phyloP scores from a whole-genome alignment of 1,140 invertebrate genomes.

The Lordiphosa collinella region DNA sequence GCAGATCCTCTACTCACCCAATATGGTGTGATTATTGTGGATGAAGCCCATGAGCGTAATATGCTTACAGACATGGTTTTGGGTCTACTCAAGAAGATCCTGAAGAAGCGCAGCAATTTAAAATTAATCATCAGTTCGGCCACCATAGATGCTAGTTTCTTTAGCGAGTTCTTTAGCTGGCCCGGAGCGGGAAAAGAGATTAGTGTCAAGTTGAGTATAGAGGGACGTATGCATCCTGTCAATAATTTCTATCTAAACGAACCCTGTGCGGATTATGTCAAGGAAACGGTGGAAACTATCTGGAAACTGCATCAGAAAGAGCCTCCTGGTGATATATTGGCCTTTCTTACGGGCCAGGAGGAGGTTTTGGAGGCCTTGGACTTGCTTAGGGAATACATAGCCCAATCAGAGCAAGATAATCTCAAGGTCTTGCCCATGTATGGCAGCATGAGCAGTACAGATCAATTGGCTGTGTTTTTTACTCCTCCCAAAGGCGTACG shows the following conservation, averaged over 20 bases:
- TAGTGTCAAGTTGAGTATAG: constrained; percentile 91
- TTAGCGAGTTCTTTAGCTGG: constrained; percentile 94
- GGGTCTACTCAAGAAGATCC: constrained; percentile 96
- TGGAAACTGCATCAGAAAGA: constrained; percentile 94
- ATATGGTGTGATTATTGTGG: constrained; percentile 95
- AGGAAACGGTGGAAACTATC: constrained; percentile 91
- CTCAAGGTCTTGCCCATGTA: constrained; percentile 95
- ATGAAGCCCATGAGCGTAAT: constrained; percentile 97
- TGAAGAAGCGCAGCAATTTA: constrained; percentile 90
- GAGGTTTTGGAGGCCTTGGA: constrained; percentile 90
- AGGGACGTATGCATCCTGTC: constrained; percentile 94
- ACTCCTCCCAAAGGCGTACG: constrained; percentile 86
- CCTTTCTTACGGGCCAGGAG: constrained; percentile 96
- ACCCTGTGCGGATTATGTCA: constrained; percentile 94
- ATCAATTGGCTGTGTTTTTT: constrained; percentile 94
- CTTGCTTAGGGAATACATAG: constrained; percentile 85
- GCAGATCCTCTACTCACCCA: constrained; percentile 93
- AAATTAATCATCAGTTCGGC: constrained; percentile 96
- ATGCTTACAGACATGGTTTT: constrained; percentile 96
- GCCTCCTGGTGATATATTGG: constrained; percentile 91
- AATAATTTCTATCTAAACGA: constrained; percentile 92
- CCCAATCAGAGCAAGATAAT: constrained; percentile 82
- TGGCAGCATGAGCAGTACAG: constrained; percentile 90
- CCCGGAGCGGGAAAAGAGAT: constrained; percentile 82
- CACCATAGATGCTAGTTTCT: constrained; percentile 94